These are phyloP conservation scores for Argynnis bischoffii DNA, from an alignment of 2,888 invertebrate species.

Conservation along the genomic window DNA sequence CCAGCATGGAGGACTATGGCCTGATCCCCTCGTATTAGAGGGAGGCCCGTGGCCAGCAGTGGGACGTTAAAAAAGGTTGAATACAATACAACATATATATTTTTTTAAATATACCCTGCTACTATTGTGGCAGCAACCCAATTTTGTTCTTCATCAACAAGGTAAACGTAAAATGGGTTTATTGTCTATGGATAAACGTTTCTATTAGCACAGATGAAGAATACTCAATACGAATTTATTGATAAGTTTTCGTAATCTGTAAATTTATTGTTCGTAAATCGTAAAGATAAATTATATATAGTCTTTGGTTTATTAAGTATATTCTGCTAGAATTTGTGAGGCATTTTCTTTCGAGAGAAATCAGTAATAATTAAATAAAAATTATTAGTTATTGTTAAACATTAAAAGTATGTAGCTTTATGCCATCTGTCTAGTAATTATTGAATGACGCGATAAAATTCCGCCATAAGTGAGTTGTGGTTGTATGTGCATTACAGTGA, in stretches of 20 bases:
- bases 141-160: too few species aligned
- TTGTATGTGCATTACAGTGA: slow-evolving; percentile 12
- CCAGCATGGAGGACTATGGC: too few species aligned
- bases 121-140: too few species aligned
- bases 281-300: not conserved
- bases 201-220: slow-evolving; percentile 1
- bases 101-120: too few species aligned
- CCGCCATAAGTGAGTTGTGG: slow-evolving; percentile 34
- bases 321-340: slow-evolving; percentile 7
- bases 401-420: slow-evolving; percentile 4
- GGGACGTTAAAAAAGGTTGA: too few species aligned
- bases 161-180: too few species aligned
- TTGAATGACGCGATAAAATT: slow-evolving; percentile 24
- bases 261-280: not conserved
- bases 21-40: too few species aligned
- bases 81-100: too few species aligned
- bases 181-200: too few species aligned
- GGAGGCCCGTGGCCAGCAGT: too few species aligned
- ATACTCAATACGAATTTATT: not conserved
- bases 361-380: slow-evolving; percentile 1
- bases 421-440: not conserved
- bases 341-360: slow-evolving; percentile 10
- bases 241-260: not conserved
- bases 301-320: slow-evolving; percentile 5
- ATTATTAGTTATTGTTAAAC: slow-evolving; percentile 1